Base-by-base conservation (phyloP, 1,140 invertebrate genomes). In the Ptiloglossa arizonensis region DNA sequence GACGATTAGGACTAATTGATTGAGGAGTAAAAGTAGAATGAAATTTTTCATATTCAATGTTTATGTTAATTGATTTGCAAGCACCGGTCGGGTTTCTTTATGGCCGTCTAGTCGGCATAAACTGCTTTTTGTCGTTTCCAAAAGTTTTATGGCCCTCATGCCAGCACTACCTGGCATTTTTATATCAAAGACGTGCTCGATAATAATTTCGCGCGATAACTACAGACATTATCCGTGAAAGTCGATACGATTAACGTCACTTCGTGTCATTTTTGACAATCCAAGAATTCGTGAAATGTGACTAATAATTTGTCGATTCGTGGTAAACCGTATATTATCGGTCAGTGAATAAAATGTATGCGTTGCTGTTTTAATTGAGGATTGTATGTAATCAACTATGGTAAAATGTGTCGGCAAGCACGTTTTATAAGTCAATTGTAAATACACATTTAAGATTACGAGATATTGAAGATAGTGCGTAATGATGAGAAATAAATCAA, bases 131-230 rank as follows among this genome's bases (percentile, higher is more conserved):
- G 46, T 59, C 50, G 73, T 41, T 27, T 54, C 29, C 24, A 5
- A 69, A 77, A 70, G 46, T 77, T 27, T 17, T 71, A 60, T 70
- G 75, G n/a, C 15, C 5, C 13, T 41, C 46, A 17, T 54, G 11
- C n/a, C 50, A 24, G 17, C 29, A 8, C 32, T 41, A n/a, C 17
- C 29, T 13, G 41, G 29, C 35, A 70, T 24, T 82, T 82, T 82
- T 69, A 68, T 83, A 83, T 82, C 74, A 17, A 29, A 82, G 46
- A 79, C 81, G 81, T 83, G 74, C 80, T 71, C 11, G 13, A 72
- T 78, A 72, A 82, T 27, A 71, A 72, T 29, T 66, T 38, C 27
- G 35, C n/a, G 54, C 32, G 60, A 77, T 57, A 59, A 62, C 13
- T 71, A 17, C 29, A 27, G 24, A 17, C 4, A 41, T 66, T 38